phyloP scores from a whole-genome alignment of 2,113 vertebrate genomes.

The Abramis brama region DNA sequence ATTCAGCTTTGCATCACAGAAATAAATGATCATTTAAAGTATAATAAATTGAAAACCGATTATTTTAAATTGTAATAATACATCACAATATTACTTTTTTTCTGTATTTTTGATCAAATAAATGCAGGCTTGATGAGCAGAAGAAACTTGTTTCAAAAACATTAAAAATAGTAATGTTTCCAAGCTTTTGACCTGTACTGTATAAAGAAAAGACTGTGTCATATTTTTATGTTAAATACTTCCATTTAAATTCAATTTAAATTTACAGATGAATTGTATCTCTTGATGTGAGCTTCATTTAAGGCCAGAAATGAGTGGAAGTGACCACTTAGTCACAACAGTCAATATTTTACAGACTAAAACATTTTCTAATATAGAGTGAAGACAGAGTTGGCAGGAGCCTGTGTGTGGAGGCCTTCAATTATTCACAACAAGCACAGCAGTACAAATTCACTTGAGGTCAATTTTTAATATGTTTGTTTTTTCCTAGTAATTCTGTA shows the following conservation, averaged over 20 bases:
- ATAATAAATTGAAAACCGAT: too few relatives aligned
- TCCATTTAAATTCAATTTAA: too few relatives aligned
- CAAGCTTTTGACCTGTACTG: too few relatives aligned
- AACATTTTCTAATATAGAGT: not conserved
- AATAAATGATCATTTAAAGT: too few relatives aligned
- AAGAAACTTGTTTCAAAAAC: too few relatives aligned
- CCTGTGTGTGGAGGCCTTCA: slow-evolving; percentile 8
- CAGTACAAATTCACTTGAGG: not conserved
- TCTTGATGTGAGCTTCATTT: not conserved
- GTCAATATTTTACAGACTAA: not conserved
- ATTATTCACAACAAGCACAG: slow-evolving; percentile 34
- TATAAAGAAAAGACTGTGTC: not conserved
- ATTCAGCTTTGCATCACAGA: too few relatives aligned
- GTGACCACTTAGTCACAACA: not conserved
- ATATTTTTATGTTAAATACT: not conserved
- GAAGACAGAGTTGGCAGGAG: not conserved
- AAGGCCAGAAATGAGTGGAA: too few relatives aligned
- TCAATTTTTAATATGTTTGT: not conserved
- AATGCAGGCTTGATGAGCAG: too few relatives aligned
- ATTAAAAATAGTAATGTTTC: too few relatives aligned
- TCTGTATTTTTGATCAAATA: too few relatives aligned
- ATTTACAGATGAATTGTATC: not conserved
- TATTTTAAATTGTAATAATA: too few relatives aligned
- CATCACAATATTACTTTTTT: too few relatives aligned
- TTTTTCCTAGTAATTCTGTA: not conserved